Evolutionary conservation across 2,113 vertebrate species (phyloP), one percentile per base, ranked within the genome.

Genomic region (Sardina pilchardus): DNA sequence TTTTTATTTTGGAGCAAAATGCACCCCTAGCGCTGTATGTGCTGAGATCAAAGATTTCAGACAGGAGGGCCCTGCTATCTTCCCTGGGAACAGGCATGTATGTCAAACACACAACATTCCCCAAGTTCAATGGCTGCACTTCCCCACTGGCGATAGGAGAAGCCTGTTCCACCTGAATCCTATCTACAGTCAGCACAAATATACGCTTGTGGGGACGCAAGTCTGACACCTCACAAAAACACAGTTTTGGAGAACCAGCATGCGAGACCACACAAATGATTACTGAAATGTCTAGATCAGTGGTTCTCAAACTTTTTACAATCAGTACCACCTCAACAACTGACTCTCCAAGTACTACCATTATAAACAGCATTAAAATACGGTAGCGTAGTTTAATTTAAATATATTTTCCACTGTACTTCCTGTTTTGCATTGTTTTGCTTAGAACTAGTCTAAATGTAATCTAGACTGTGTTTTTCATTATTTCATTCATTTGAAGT

Each of bases 151-250:
- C 14, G 71, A 78, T 34, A 34, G 30, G 26, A 17, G 53, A 59
- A 59, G 71, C 34, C 71, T 67, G 63, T 67, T 67, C 30, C 71
- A 78, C 71, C 71, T 78, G 71, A 34, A 78, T 78, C 14, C 5
- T 78, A 36, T 19, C 34, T 78, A 36, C 34, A 34, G 10, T 4
- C 30, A 36, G 30, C 30, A 30, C 67, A 34, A 71, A 26, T 34
- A 34, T 30, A 10, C 14, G 9, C 63, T 71, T 26, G n/a, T 21
- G 24, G 21, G 59, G 59, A 71, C n/a, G 12, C 63, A 71, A 30
- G 2, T 34, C 26, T 17, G 12, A 36, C 30, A 12, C 14, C 3
- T 36, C 30, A 16, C 34, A 36, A 39, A 34, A 8, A 26, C 63
- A 71, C n/a, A 10, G n/a, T 59, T 24, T 24, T 2, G 26, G 59